These are phyloP conservation scores for Catocala sponsa DNA, from an alignment of 2,888 invertebrate genomes.

Conservation along the genomic window DNA sequence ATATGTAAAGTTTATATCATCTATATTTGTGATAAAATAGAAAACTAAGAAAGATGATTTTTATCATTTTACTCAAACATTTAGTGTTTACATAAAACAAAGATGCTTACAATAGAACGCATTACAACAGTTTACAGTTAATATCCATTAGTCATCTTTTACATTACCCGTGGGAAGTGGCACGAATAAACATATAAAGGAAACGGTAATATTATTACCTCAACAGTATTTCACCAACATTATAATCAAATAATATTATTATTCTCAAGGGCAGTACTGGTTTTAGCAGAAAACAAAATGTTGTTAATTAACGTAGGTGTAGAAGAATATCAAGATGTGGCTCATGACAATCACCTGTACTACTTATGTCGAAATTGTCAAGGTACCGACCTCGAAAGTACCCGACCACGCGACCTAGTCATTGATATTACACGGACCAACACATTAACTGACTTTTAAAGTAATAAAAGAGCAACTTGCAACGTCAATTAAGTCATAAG, in stretches of 20 bases:
- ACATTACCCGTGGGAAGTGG: slow-evolving; percentile 4
- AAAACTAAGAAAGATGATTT: too few relatives aligned
- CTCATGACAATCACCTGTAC: slow-evolving; percentile 32
- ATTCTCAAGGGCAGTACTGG: background rate
- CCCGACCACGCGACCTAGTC: slow-evolving; percentile 16
- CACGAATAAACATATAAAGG: background rate
- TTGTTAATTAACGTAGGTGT: slow-evolving; percentile 28
- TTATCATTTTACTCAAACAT: too few relatives aligned
- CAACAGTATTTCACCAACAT: too few relatives aligned
- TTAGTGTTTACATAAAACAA: too few relatives aligned
- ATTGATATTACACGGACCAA: slow-evolving; percentile 18
- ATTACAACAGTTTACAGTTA: too few relatives aligned
- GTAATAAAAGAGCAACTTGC: slow-evolving; percentile 11
- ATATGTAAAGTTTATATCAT: too few relatives aligned
- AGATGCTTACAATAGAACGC: too few relatives aligned
- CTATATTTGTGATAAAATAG: too few relatives aligned
- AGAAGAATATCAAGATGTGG: slow-evolving; percentile 34
- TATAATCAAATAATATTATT: too few relatives aligned
- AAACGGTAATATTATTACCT: background rate
- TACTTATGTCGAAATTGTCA: slow-evolving; percentile 37
- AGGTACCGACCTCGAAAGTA: slow-evolving; percentile 40
- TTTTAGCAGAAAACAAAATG: background rate
- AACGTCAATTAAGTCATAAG: background rate
- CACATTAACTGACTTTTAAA: slow-evolving; percentile 20
- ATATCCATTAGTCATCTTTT: background rate